Evolutionary conservation across 2,888 invertebrate species (phyloP).

Genomic region (Chromoteleia sp.): DNA sequence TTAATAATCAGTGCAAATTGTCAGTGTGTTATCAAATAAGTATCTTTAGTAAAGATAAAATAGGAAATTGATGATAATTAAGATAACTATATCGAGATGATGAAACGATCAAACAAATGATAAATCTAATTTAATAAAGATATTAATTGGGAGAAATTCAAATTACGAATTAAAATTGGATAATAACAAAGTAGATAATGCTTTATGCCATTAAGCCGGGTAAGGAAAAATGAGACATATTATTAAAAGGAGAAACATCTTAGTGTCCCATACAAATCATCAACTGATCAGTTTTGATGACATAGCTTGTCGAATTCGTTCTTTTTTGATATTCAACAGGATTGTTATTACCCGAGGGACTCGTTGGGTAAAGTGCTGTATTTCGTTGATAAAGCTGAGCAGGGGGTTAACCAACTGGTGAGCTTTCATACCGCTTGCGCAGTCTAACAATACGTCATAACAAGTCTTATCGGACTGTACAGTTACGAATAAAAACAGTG

Average conservation of each 20-base stretch:
- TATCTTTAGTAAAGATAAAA: too few relatives aligned
- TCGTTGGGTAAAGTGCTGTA: slow-evolving; percentile 83
- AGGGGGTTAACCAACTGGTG: slow-evolving; percentile 80
- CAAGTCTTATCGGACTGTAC: slow-evolving; percentile 40
- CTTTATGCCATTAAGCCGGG: too few relatives aligned
- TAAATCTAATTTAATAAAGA: too few relatives aligned
- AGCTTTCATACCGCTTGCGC: slow-evolving; percentile 81
- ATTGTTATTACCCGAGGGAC: slow-evolving; percentile 82
- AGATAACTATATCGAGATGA: too few relatives aligned
- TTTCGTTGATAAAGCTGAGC: slow-evolving; percentile 82
- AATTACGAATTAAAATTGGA: too few relatives aligned
- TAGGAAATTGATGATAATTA: too few relatives aligned
- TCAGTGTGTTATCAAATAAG: too few relatives aligned
- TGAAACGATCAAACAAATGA: too few relatives aligned
- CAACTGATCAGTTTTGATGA: slow-evolving; percentile 37
- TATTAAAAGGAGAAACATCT: slow-evolving; percentile 52
- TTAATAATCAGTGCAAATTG: too few relatives aligned
- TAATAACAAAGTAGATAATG: too few relatives aligned
- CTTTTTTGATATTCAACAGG: slow-evolving; percentile 81
- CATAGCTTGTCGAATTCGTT: slow-evolving; percentile 56
- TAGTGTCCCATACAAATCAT: slow-evolving; percentile 64
- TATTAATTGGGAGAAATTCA: too few relatives aligned
- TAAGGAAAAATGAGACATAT: background rate
- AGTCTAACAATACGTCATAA: slow-evolving; percentile 72
- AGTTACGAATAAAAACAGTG: slow-evolving; percentile 31